Evolutionary conservation across 2,797 vertebrate genomes (phyloP).

Genomic region (Macropodus opercularis): DNA sequence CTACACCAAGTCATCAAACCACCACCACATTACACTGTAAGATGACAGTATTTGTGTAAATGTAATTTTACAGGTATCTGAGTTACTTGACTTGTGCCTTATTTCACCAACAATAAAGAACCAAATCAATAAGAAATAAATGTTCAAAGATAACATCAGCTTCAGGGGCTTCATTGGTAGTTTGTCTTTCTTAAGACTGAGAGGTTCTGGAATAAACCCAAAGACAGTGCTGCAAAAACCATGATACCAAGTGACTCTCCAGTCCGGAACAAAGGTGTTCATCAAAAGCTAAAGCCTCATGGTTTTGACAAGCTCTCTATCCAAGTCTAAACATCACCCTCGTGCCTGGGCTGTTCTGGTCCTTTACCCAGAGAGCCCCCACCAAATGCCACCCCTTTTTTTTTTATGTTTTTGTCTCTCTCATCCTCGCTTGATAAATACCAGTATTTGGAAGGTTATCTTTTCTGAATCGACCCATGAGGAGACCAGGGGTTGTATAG

Average conservation of each 20-base stretch:
- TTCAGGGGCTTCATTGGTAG: too few species aligned
- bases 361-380: slow-evolving; percentile 49
- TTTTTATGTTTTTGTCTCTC: slow-evolving; percentile 24
- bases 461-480: slow-evolving; percentile 15
- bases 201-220: slow-evolving; percentile 12
- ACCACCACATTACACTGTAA: neutral
- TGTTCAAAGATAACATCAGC: neutral
- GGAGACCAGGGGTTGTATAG: neutral
- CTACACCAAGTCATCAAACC: neutral
- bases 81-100: too few species aligned
- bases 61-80: too few species aligned
- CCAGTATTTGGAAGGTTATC: slow-evolving; percentile 26
- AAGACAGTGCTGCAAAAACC: slow-evolving; percentile 36
- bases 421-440: slow-evolving; percentile 17
- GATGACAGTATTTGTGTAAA: neutral
- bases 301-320: slow-evolving; percentile 60
- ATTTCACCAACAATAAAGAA: too few species aligned
- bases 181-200: slow-evolving; percentile 7
- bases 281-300: slow-evolving; percentile 68
- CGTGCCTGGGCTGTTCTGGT: slow-evolving; percentile 61
- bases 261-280: slow-evolving; percentile 56
- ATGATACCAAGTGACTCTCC: slow-evolving; percentile 59
- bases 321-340: slow-evolving; percentile 71
- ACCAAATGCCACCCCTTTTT: slow-evolving; percentile 13
- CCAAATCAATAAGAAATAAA: too few species aligned